Conservation (phyloP, 2,888 invertebrate genomes). For the Caradrina clavipalpis region DNA sequence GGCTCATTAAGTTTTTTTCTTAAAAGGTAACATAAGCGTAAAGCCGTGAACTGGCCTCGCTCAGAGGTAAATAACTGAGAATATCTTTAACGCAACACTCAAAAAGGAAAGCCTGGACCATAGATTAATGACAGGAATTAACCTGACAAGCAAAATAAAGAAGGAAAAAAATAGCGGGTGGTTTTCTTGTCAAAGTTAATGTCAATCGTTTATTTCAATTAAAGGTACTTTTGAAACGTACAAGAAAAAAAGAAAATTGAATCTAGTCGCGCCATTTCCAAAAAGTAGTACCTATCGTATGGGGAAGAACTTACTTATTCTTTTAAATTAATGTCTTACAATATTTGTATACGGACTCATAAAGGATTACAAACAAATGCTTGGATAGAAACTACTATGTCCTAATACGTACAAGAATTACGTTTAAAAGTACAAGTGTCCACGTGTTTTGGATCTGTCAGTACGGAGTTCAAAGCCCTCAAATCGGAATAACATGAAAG, state of each 20-base stretch:
- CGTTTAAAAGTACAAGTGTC: no score
- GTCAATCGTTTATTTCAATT: no score
- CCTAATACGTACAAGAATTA: no score
- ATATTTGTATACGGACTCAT: no score
- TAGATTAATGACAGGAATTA: slow-evolving; percentile 53
- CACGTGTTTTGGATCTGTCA: no score
- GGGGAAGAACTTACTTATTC: no score
- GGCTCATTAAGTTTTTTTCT: slow-evolving; percentile 84
- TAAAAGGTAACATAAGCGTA: slow-evolving; percentile 82
- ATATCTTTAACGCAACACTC: slow-evolving; percentile 67
- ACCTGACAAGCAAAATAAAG: slow-evolving; percentile 3
- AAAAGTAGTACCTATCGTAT: no score
- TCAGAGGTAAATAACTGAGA: slow-evolving; percentile 73
- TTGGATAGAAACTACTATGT: no score
- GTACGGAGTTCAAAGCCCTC: not conserved
- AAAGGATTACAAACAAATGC: not conserved
- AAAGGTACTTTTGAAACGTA: no score
- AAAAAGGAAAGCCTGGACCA: slow-evolving; percentile 52
- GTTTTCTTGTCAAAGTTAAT: slow-evolving; percentile 17
- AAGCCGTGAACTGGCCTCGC: slow-evolving; percentile 76
- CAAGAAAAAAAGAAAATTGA: no score
- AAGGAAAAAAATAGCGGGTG: slow-evolving; percentile 5
- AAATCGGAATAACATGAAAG: slow-evolving; percentile 1
- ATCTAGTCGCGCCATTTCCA: no score
- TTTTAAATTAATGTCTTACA: no score